phyloP scores from a whole-genome alignment of 2,888 invertebrate genomes.

The Cylloceria caligata region DNA sequence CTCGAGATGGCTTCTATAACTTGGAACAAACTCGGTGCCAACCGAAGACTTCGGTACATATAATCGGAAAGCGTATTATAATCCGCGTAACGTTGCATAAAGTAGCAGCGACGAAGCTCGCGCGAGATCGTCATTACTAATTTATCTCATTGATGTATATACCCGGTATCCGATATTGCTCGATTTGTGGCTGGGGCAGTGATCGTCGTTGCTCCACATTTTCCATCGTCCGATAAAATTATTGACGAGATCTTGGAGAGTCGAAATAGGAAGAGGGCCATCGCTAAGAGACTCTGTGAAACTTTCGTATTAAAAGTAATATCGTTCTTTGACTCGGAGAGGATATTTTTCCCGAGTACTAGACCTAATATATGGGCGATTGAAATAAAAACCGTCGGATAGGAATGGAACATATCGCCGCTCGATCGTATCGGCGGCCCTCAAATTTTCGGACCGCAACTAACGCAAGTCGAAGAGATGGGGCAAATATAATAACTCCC shows the following conservation, averaged over 20 bases:
- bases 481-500: background rate
- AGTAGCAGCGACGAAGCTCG: background rate
- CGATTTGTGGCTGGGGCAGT: conserved; percentile 23
- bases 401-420: background rate
- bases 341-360: background rate
- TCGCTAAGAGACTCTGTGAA: background rate
- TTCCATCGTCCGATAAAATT: conserved; percentile 29
- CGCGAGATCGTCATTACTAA: conserved; percentile 35
- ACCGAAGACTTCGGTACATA: conserved; percentile 47
- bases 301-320: conserved; percentile 10
- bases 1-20: conserved; percentile 23
- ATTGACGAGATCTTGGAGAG: conserved; percentile 14
- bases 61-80: conserved; percentile 46
- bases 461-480: background rate
- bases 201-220: background rate
- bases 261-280: background rate
- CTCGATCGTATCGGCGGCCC: background rate
- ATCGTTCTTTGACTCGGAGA: background rate
- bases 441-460: background rate
- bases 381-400: background rate
- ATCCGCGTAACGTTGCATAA: conserved; percentile 22
- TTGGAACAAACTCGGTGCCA: conserved; percentile 16
- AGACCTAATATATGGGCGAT: background rate
- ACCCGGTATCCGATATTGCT: conserved; percentile 13
- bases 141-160: conserved; percentile 46